Evolutionary conservation across 2,113 vertebrate species (phyloP), one percentile per base, ranked within the genome.

Genomic region (Hypomesus transpacificus): DNA sequence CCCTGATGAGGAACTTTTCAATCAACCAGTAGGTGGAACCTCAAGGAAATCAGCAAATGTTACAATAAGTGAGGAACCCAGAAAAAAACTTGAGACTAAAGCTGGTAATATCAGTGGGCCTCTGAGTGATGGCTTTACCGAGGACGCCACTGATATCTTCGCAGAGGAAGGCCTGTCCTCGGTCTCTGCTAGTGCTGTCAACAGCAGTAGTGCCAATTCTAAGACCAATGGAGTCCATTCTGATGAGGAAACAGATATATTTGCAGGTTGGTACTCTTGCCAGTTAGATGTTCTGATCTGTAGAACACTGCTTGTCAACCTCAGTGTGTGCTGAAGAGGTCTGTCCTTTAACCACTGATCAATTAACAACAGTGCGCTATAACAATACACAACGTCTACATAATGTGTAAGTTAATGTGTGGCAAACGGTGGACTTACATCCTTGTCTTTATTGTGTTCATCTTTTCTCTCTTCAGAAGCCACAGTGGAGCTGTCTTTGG

Each of bases 401-500:
- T 46, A 46, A 46, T 13, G n/a, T n/a, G n/a, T n/a, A n/a, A 46
- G 39, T 46, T 46, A 4, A 34, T 46, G 39, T 46, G 39, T 46
- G 39, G 39, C 39, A 39, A 5, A 39, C 39, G 3, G 39, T 39
- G 39, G 39, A 5, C 39, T 46, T 11, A 46, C 39, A 46, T 46
- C 39, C 9, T 46, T 46, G 39, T 46, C 8, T 46, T 65, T 50
- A 17, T 20, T 34, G 26, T 58, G 17, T 34, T 63, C 16, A 68
- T 51, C 82, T 76, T 76, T 64, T 84, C 67, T 83, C 21, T 20
- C 88, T 80, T 74, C 85, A 99, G 97, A 98, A 88, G 95, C 95
- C 80, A 96, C 95, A 0, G 96, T 99, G 59, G 96, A 98, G 78
- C 85, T 99, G 52, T 96, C 96, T 61, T 89, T 98, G 22, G 96